These are phyloP conservation scores for Diarsia brunnea DNA, from an alignment of 2,888 invertebrate genomes.

Conservation along the genomic window DNA sequence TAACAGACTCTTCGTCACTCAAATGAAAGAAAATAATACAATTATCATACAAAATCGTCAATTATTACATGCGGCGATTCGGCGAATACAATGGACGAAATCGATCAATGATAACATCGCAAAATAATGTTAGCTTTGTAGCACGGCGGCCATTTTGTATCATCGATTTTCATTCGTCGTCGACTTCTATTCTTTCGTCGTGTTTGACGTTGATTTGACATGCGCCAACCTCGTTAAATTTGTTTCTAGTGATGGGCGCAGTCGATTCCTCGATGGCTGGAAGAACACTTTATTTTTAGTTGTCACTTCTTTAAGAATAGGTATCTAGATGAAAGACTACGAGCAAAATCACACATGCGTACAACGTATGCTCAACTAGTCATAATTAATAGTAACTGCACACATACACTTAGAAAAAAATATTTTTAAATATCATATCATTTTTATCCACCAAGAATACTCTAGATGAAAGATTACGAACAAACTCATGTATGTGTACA, in stretches of 20 bases:
- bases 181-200: background rate
- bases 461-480: no score
- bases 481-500: no score
- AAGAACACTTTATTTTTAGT: background rate
- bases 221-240: conserved; percentile 42
- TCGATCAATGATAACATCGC: conserved; percentile 26
- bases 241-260: conserved; percentile 50
- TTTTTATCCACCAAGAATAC: no score
- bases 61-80: conserved; percentile 1
- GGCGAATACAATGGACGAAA: conserved; percentile 8
- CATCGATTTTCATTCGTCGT: conserved; percentile 23
- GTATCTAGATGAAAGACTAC: background rate
- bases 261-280: conserved; percentile 38
- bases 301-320: background rate
- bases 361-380: background rate
- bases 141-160: conserved; percentile 65
- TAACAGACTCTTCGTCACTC: conserved; percentile 24
- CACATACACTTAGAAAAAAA: background rate
- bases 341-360: background rate
- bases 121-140: conserved; percentile 2
- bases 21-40: conserved; percentile 1
- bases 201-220: conserved; percentile 60
- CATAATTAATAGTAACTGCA: background rate
- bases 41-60: conserved; percentile 7
- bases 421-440: background rate